Evolutionary conservation across 1,140 invertebrate species (phyloP).

Genomic region (Brachionus angularis): DNA sequence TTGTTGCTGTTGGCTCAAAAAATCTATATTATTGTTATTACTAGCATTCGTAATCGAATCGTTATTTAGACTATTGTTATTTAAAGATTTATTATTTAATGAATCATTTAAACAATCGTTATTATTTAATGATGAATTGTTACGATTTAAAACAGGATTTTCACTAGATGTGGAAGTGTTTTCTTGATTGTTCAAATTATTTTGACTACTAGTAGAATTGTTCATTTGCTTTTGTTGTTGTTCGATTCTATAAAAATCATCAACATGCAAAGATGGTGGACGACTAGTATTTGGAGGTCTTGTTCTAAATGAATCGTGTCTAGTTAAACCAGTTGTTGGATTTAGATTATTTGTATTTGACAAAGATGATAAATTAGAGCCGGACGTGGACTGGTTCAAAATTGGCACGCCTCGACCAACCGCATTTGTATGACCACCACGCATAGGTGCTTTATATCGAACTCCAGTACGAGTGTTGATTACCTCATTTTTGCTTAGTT

Average conservation of each 20-base stretch:
- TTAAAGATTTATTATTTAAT: too few species aligned
- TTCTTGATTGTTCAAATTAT: too few species aligned
- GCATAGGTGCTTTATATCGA: conserved; percentile 35
- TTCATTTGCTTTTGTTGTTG: conserved; percentile 31
- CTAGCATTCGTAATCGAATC: too few species aligned
- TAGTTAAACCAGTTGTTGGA: background rate
- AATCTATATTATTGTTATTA: too few species aligned
- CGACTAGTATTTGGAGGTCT: conserved; percentile 32
- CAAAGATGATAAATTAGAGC: background rate
- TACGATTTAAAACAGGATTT: too few species aligned
- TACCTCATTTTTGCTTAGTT: background rate
- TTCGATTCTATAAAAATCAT: conserved; percentile 43
- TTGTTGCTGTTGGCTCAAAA: too few species aligned
- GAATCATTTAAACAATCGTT: too few species aligned
- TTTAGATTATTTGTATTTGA: background rate
- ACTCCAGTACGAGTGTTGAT: conserved; percentile 33
- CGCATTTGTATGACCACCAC: conserved; percentile 14
- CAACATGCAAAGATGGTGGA: conserved; percentile 44
- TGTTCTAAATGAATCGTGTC: conserved; percentile 22
- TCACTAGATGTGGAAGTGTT: too few species aligned
- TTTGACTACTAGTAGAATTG: background rate
- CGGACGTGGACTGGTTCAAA: background rate
- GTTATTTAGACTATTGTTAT: too few species aligned
- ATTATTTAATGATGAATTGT: too few species aligned
- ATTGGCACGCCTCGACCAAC: background rate